These are phyloP conservation scores for Gadopsis bispinosus DNA, from an alignment of 2,797 vertebrate species.

Conservation along the genomic window DNA sequence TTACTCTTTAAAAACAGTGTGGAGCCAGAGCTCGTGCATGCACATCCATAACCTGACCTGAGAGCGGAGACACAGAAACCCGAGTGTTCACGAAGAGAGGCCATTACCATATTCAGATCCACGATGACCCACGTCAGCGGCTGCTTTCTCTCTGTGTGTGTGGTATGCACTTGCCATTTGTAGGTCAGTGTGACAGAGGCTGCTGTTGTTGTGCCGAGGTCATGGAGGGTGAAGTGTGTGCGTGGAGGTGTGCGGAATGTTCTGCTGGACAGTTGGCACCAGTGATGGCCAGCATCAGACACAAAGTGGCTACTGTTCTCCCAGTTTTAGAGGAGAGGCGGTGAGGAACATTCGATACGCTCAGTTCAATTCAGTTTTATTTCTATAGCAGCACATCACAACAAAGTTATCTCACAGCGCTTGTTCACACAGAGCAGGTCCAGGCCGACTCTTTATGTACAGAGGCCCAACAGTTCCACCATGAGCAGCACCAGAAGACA, in stretches of 20 bases:
- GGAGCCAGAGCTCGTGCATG: not conserved
- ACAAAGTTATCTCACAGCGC: too few relatives aligned
- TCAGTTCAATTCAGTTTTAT: too few relatives aligned
- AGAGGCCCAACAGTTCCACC: too few relatives aligned
- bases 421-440: too few relatives aligned
- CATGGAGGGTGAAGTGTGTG: constrained; percentile 28
- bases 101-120: constrained; percentile 64
- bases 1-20: not conserved
- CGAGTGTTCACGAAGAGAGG: constrained; percentile 48
- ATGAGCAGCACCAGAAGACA: too few relatives aligned
- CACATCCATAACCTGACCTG: not conserved
- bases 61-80: constrained; percentile 40
- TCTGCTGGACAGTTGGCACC: constrained; percentile 28
- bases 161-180: constrained; percentile 15
- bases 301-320: constrained; percentile 56
- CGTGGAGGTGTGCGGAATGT: constrained; percentile 58
- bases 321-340: not conserved
- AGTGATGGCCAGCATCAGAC: constrained; percentile 25
- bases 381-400: too few relatives aligned
- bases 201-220: constrained; percentile 45
- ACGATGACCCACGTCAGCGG: constrained; percentile 46
- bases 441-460: too few relatives aligned
- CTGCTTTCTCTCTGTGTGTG: constrained; percentile 15
- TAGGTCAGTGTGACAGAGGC: constrained; percentile 59
- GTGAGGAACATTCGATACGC: too few relatives aligned